Evolutionary conservation across 2,113 vertebrate species (phyloP), one percentile per base, ranked within the genome.

Genomic region (Vireo altiloquus): DNA sequence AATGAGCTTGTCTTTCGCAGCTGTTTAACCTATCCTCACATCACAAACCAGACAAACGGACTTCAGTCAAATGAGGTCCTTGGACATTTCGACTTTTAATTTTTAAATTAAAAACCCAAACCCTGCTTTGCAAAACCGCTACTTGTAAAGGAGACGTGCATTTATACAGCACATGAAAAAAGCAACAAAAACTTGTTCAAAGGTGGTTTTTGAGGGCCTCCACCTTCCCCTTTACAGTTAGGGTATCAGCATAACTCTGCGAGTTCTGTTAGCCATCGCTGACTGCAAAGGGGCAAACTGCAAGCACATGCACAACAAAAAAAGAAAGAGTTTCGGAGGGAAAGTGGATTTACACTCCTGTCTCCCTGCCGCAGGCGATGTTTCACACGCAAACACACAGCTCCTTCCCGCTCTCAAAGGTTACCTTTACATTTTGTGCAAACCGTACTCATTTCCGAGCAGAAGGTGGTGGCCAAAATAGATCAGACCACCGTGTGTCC

Each of bases 251-350:
- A n/a, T 56, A 95, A 82, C 87, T 91, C 87, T 39, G 42, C 46
- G 77, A 87, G 74, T 89, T 77, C 88, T 79, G 35, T 31, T 70
- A 91, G 91, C 87, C 92, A 40, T 61, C 70, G 47, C 91, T 82
- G 89, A 56, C 14, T 85, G 91, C 72, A 85, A 87, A 96, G 68
- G 87, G 82, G 92, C 65, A 96, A 95, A 96, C 90, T 94, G 83
- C 52, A 66, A 95, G 92, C 94, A 93, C 92, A 96, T 76, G 95
- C 82, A 92, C 79, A 90, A 80, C 81, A 95, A 69, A 53, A 78
- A 42, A 95, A 71, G 50, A 80, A 52, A 54, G 70, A 75, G 68
- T 92, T 78, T 92, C 50, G 9, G 86, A 77, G 78, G 54, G 72
- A 77, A 81, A 76, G 82, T 56, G 84, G 94, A 92, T 84, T 97